Evolutionary conservation across 2,888 invertebrate genomes (phyloP).

Genomic region (Prionchulus punctatus): DNA sequence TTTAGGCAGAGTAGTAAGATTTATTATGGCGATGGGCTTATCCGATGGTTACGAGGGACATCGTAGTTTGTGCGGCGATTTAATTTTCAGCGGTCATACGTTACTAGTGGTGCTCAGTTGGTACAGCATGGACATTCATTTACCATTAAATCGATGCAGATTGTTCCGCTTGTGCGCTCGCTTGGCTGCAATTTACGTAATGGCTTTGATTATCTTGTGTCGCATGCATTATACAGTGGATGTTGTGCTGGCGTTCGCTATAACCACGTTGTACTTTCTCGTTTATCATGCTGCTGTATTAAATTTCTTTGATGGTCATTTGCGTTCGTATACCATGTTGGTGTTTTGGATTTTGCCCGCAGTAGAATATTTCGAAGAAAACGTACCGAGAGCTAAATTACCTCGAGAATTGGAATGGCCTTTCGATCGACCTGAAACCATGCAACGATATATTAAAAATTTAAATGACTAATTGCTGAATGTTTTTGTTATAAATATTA

Average conservation of each 20-base stretch:
- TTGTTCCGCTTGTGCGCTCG: not conserved
- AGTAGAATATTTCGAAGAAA: conserved; percentile 7
- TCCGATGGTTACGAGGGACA: not conserved
- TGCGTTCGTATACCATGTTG: not conserved
- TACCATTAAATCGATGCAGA: not conserved
- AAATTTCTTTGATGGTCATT: not conserved
- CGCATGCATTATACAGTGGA: conserved; percentile 1
- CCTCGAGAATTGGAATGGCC: conserved; percentile 5
- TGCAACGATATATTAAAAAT: not conserved
- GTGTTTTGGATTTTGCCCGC: not conserved
- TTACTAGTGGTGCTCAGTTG: not conserved
- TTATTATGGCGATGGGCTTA: not conserved
- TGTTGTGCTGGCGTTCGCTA: not conserved
- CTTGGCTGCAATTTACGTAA: not conserved
- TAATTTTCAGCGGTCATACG: not conserved
- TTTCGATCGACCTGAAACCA: not conserved
- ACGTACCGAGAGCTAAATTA: conserved; percentile 4
- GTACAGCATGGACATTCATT: not conserved
- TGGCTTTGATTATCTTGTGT: not conserved
- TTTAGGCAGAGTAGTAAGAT: not conserved
- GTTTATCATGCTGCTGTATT: not conserved
- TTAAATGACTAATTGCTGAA: not conserved
- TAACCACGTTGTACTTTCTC: not conserved
- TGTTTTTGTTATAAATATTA: too few species aligned
- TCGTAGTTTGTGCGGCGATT: not conserved